phyloP scores from a whole-genome alignment of 2,113 vertebrate genomes.

The Lutjanus erythropterus region DNA sequence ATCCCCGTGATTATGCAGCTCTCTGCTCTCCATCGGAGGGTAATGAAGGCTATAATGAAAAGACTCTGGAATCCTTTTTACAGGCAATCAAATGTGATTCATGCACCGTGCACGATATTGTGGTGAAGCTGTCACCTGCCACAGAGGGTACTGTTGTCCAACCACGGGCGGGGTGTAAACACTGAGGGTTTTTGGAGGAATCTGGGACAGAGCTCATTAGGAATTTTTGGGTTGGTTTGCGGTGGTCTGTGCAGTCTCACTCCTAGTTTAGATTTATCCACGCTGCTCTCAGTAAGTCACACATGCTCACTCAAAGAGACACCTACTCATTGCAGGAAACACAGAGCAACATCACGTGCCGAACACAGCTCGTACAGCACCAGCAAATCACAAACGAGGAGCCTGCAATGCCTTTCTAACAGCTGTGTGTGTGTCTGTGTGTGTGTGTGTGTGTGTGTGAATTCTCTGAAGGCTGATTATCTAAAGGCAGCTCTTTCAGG shows the following conservation, averaged over 20 bases:
- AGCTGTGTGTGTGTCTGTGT: background rate
- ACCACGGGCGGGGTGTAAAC: background rate
- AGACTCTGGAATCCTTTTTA: conserved; percentile 25
- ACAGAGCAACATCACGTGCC: conserved; percentile 5
- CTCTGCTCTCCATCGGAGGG: conserved; percentile 17
- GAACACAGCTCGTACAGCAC: background rate
- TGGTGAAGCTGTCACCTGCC: background rate
- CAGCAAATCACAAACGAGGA: background rate
- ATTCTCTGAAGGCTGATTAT: conserved; percentile 54
- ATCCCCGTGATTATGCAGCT: conserved; percentile 48
- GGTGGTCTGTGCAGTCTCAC: background rate
- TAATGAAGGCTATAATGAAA: conserved; percentile 60
- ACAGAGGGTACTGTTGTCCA: background rate
- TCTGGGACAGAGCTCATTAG: background rate
- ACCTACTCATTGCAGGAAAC: background rate
- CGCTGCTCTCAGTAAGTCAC: background rate
- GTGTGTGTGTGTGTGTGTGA: background rate
- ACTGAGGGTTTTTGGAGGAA: background rate
- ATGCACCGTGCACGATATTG: background rate
- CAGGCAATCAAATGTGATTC: conserved; percentile 43
- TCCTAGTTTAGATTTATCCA: conserved; percentile 6
- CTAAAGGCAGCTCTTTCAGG: too few species aligned
- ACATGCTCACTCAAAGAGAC: background rate
- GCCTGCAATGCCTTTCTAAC: background rate
- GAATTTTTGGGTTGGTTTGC: background rate